Base-by-base conservation (phyloP, 2,888 invertebrate genomes). In the Acronicta psi region DNA sequence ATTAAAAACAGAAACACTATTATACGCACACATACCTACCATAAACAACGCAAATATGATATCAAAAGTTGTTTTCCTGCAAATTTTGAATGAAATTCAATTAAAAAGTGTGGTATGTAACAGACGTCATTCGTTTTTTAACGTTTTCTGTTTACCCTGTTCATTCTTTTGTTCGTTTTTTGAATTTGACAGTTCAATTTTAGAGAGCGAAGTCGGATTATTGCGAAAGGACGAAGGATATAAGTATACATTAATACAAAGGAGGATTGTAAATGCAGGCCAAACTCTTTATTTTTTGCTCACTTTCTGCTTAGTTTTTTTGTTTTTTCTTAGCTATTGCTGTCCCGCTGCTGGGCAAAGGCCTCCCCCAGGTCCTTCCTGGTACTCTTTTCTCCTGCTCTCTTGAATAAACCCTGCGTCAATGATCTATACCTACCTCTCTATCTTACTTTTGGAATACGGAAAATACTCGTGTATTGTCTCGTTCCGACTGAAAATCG, bases 101-200 rank as follows among this genome's bases (percentile, higher is more conserved):
- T 82, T 77, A 79, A 73, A 72, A 73, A 66, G 50, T 65, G 76
- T 61, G 72, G 77, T 76, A 77, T 79, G 82, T 75, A 69, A 62
- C 73, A 74, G 79, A 77, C 82, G 70, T 73, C 47, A 68, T 79
- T 75, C 71, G 67, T 80, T 74, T 82, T 81, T 81, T 45, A 69
- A 60, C 69, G 59, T 77, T 69, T 64, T 71, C 67, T 79, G 66
- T 74, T 77, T 80, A 69, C 73, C 47, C 62, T 54, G 63, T 57
- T 66, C 65, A 57, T 70, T 73, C 73, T 76, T 73, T 80, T 79
- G 75, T 76, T 74, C 58, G 59, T 59, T 51, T 63, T 59, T 29
- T 61, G 71, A 77, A 67, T 78, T 81, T 83, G 83, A 83, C 80
- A 81, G 79, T 79, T 83, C 77, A 79, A 80, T 78, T 81, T 79